phyloP scores from a whole-genome alignment of 2,888 invertebrate species.

The Standfussiana lucernea region DNA sequence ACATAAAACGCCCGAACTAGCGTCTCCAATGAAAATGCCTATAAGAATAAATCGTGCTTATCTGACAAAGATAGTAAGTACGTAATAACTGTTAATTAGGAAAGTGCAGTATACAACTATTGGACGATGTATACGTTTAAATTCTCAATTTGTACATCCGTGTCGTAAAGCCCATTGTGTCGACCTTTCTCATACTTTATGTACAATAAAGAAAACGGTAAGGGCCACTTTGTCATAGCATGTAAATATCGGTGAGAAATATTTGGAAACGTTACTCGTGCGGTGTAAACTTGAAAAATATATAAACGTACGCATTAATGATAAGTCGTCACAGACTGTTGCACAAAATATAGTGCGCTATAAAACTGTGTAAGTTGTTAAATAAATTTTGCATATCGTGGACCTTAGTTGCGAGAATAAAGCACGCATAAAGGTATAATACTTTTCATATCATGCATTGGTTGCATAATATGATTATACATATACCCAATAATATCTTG shows the following conservation, averaged over 20 bases:
- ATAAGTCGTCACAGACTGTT: slow-evolving; percentile 14
- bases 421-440: background rate
- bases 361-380: slow-evolving; percentile 26
- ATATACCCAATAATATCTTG: background rate
- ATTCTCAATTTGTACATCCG: slow-evolving; percentile 61
- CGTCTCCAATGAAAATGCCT: slow-evolving; percentile 35
- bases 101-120: slow-evolving; percentile 52
- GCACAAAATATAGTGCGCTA: slow-evolving; percentile 27
- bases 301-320: slow-evolving; percentile 22
- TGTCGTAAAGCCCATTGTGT: slow-evolving; percentile 57
- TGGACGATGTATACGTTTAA: slow-evolving; percentile 36
- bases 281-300: slow-evolving; percentile 15
- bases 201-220: slow-evolving; percentile 45
- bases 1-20: slow-evolving; percentile 22
- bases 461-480: background rate
- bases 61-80: slow-evolving; percentile 46
- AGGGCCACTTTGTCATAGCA: slow-evolving; percentile 43
- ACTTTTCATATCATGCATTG: background rate
- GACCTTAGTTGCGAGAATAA: slow-evolving; percentile 12
- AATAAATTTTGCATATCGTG: slow-evolving; percentile 14
- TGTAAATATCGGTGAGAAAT: slow-evolving; percentile 40
- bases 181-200: slow-evolving; percentile 55
- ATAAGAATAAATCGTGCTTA: slow-evolving; percentile 53
- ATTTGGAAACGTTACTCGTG: slow-evolving; percentile 26
- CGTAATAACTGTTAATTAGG: slow-evolving; percentile 57